Conservation (phyloP, 2,797 vertebrate species). For the Mastacembelus armatus region DNA sequence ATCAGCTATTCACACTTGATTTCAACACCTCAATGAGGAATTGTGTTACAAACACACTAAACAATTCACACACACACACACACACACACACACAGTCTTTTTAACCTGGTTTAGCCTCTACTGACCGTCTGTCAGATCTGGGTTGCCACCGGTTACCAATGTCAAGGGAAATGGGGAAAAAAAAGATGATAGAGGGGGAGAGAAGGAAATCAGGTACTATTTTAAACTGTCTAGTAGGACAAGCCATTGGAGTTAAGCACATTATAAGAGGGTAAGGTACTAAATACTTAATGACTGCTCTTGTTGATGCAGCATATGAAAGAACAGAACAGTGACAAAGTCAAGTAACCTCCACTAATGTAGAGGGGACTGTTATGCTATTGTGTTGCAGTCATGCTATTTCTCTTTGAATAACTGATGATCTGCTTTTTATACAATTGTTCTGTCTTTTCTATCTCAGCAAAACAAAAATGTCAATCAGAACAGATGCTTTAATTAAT, state of each 20-base stretch:
- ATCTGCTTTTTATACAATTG: not conserved
- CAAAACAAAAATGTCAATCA: too few relatives aligned
- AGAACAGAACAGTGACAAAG: not conserved
- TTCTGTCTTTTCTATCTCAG: not conserved
- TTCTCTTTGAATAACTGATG: not conserved
- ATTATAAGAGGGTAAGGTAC: not conserved
- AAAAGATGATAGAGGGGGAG: not conserved
- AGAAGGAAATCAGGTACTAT: conserved; percentile 11
- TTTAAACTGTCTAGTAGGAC: conserved; percentile 25
- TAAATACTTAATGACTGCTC: conserved; percentile 11
- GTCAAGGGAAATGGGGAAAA: conserved; percentile 5
- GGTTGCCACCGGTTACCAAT: conserved; percentile 46
- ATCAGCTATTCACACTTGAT: conserved; percentile 42
- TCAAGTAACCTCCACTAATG: not conserved
- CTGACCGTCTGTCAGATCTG: conserved; percentile 53
- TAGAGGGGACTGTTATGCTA: not conserved
- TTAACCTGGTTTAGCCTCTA: conserved; percentile 57
- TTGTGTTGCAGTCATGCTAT: not conserved
- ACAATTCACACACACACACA: conserved; percentile 15
- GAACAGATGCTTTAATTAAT: too few relatives aligned
- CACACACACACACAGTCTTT: conserved; percentile 23
- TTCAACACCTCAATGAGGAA: conserved; percentile 27
- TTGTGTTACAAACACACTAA: conserved; percentile 14
- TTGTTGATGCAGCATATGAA: not conserved
- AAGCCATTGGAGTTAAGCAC: not conserved